Base-by-base conservation (phyloP, 2,888 invertebrate genomes). In the Homarus gammarus region DNA sequence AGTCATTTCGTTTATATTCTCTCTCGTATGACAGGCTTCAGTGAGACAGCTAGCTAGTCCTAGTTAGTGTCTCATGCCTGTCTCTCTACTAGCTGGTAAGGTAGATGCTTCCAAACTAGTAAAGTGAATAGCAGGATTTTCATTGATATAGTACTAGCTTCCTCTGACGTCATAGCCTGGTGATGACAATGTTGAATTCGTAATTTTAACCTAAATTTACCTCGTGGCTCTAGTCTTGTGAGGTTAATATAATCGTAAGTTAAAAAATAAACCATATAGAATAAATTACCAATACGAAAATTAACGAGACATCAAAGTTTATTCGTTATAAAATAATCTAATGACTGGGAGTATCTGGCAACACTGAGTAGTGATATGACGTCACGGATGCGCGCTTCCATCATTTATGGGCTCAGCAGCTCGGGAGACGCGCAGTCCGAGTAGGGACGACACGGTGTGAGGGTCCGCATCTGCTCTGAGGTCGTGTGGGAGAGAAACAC, bases 391-490 rank as follows among this genome's bases (percentile, higher is more conserved):
- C 85, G 85, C 77, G 78, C 85, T 61, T 31, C 38, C n/a, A 78
- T 78, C 85, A 85, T 85, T 85, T 85, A 85, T 85, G 85, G 78
- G 75, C 61, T 61, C 77, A 78, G 85, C 85, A 78, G 78, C 78
- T 51, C 68, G 78, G 68, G 68, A 44, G 40, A n/a, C 68, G 78
- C 85, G 85, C 85, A 85, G 85, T 85, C 85, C 85, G 85, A 78
- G 85, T 36, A 78, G 77, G 85, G 85, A 78, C 85, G 85, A 85
- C 85, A 31, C 64, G 31, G 78, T 68, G 85, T 44, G 85, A 77
- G 85, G 85, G 49, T 78, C 77, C 31, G 49, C 73, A 33, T 27
- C 85, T 27, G 78, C 68, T 68, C 64, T 68, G 38, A 68, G 78
- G 68, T 38, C 49, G 85, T 61, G 85, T 68, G 85, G 77, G 51